Evolutionary conservation across 92 coral and sea anemone genomes (phyloP).

Genomic region (Muricea muricata): DNA sequence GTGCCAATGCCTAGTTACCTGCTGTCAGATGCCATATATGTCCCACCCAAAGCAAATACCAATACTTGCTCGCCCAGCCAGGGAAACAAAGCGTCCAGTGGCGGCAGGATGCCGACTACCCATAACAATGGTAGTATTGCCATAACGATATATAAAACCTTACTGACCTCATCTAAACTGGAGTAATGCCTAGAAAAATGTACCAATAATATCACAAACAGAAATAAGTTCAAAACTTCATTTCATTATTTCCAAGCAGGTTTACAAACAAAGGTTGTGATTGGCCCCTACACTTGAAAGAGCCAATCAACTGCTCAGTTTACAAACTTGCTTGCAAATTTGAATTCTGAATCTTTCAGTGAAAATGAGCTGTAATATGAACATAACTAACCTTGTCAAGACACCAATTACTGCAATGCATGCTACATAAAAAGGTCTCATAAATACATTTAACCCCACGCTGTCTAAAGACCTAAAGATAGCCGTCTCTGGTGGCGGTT

Average conservation of each 20-base stretch:
- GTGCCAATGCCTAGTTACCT: constrained; percentile 59
- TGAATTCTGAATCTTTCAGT: no score
- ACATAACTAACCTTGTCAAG: constrained; percentile 70
- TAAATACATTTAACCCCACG: constrained; percentile 73
- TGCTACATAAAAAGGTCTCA: constrained; percentile 84
- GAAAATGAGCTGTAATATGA: no score
- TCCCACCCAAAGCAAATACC: constrained; percentile 89
- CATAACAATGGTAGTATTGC: constrained; percentile 80
- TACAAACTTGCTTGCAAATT: no score
- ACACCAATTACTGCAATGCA: constrained; percentile 78
- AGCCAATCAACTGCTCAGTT: no score
- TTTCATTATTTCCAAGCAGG: no score
- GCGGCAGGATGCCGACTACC: constrained; percentile 85
- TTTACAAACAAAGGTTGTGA: no score
- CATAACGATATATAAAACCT: constrained; percentile 76
- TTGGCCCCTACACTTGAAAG: no score
- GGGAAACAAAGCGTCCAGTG: constrained; percentile 90
- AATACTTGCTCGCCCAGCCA: constrained; percentile 87
- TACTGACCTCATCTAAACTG: constrained; percentile 67
- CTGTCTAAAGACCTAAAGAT: constrained; percentile 75
- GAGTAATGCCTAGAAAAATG: constrained; percentile 60
- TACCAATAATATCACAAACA: background rate
- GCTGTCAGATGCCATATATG: constrained; percentile 90
- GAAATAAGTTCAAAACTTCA: no score
- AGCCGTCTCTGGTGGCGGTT: constrained; percentile 88